phyloP scores from a whole-genome alignment of 2,113 vertebrate genomes.

The Cephalopholis sonnerati region DNA sequence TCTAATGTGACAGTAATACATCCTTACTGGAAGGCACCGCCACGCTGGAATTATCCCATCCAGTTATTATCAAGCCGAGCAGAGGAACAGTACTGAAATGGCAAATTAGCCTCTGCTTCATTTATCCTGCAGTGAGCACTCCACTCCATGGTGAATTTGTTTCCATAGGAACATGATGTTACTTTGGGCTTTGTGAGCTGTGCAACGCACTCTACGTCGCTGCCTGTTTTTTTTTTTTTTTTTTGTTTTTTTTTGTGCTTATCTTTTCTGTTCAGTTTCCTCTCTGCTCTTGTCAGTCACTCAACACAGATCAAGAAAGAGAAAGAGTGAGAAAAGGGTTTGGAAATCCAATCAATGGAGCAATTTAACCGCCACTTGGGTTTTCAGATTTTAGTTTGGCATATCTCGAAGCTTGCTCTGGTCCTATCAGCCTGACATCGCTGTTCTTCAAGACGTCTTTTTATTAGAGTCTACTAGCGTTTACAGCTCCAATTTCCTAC shows the following conservation, averaged over 20 bases:
- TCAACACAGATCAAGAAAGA: conserved; percentile 33
- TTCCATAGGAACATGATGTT: conserved; percentile 82
- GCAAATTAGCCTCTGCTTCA: conserved; percentile 79
- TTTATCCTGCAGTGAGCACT: conserved; percentile 75
- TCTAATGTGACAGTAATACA: conserved; percentile 54
- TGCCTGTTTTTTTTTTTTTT: conserved; percentile 44
- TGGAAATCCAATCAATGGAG: conserved; percentile 61
- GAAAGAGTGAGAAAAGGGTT: conserved; percentile 14
- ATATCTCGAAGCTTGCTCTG: conserved; percentile 20
- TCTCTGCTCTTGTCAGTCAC: conserved; percentile 45
- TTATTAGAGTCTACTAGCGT: conserved; percentile 47
- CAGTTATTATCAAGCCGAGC: conserved; percentile 74
- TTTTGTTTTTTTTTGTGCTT: conserved; percentile 45
- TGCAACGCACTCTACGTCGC: conserved; percentile 34
- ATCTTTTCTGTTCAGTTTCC: conserved; percentile 57
- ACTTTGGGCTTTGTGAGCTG: conserved; percentile 58
- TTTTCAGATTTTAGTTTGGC: conserved; percentile 46
- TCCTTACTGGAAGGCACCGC: conserved; percentile 57
- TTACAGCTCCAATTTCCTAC: conserved; percentile 44
- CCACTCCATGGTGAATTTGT: conserved; percentile 66
- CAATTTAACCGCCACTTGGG: conserved; percentile 60
- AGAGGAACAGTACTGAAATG: conserved; percentile 72
- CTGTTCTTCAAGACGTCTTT: conserved; percentile 48
- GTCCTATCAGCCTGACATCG: conserved; percentile 50
- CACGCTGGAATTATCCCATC: conserved; percentile 63